Base-by-base conservation (phyloP, 1,140 invertebrate genomes). In the Holotrichia oblita region DNA sequence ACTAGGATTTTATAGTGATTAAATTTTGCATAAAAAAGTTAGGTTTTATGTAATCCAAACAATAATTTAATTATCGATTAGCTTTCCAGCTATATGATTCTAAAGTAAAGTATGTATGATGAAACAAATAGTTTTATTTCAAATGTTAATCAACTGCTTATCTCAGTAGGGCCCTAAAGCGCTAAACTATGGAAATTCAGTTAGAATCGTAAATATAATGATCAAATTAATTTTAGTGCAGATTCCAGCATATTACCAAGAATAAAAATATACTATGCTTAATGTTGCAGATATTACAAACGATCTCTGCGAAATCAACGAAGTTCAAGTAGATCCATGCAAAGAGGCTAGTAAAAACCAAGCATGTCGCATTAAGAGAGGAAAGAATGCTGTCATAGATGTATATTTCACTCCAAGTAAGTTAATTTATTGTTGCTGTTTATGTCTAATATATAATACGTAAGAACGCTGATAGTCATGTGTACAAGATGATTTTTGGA, bases 301-400 rank as follows among this genome's bases (percentile, higher is more conserved):
- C 61, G 22, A 24, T 10, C 61, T 69, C 10, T 69, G 61, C 61
- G 61, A 69, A 4, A 24, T 69, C 17, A 69, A 69, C 61, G 61
- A 69, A 14, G 61, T 69, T 20, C 20, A 14, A 22, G 22, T 69
- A 69, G 61, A 69, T 27, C 61, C 61, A 24, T 69, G 61, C 61
- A 69, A 69, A 69, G 61, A 69, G 61, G 61, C 61, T 69, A 69
- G 61, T 69, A 69, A 20, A 14, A 69, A 69, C 12, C 61, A 69
- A 34, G 20, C 61, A 9, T 69, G 61, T 22, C 61, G 61, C 20
- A 34, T 69, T 20, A 69, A 69, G 12, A n/a, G 61, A 10, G 61
- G 61, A 0, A 69, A 69, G 7, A 9, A 20, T 24, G 61, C 61
- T 22, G 22, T 10, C 22, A 69, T 69, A 8, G 61, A 69, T 9